Evolutionary conservation across 2,888 invertebrate genomes (phyloP), one percentile per base, ranked within the genome.

Genomic region (Macrosiphum euphorbiae): DNA sequence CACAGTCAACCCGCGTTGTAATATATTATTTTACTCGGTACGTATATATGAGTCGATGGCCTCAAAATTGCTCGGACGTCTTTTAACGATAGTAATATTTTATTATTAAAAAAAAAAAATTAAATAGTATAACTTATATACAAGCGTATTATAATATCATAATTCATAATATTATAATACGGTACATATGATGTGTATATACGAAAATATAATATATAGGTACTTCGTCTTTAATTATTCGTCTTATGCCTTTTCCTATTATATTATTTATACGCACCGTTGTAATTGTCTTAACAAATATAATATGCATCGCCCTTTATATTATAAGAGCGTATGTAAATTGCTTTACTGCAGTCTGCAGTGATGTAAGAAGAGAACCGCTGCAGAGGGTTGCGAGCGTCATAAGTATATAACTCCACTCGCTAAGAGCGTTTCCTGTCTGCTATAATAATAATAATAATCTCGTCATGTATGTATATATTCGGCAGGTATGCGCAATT

Each of bases 341-440:
- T 90, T 11, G 26, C 78, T 11, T 50, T 90, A 78, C 35, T 58
- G 28, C 20, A 78, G 78, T 35, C 78, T 78, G 20, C 3, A 10
- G n/a, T 20, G 78, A 50, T 55, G 90, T 90, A 67, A 90, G 78
- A 90, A 47, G 90, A 90, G 90, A 90, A 90, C 90, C 35, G 52
- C 44, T 50, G 52, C 44, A 55, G 86, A 92, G 92, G 92, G 92
- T 88, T 55, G 91, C 26, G 88, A 26, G 88, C 50, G 24, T 20
- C 2, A 50, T 44, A 13, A n/a, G 35, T 78, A 26, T 58, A 58
- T 58, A 78, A 8, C 20, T 20, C 1, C 1, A 24, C 35, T 78
- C 78, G 20, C 20, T 78, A 67, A 35, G 55, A 55, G 88, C 89
- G 47, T 92, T 92, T 92, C 92, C 92, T 92, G 92, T 92, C 26